Evolutionary conservation across 2,888 invertebrate species (phyloP).

Genomic region (Brachypterus glaber): DNA sequence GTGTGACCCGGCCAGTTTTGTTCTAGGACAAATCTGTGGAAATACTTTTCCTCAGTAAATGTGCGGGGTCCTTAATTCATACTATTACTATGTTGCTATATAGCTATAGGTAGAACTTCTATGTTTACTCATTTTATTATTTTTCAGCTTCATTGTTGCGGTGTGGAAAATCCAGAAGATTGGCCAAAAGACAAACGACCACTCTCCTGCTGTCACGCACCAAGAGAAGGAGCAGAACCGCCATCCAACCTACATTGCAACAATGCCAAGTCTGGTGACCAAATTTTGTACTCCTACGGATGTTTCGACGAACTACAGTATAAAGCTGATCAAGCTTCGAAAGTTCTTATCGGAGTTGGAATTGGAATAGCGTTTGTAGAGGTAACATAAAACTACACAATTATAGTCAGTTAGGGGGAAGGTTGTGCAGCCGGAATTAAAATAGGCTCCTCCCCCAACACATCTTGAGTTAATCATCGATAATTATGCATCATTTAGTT

Average conservation of each 20-base stretch:
- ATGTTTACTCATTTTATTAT: conserved; percentile 1
- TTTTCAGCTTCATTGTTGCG: conserved; percentile 45
- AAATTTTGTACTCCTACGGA: conserved; percentile 41
- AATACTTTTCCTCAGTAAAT: too few species aligned
- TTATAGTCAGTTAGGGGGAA: too few species aligned
- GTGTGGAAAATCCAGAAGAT: conserved; percentile 33
- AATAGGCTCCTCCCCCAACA: not conserved
- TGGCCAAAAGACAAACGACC: conserved; percentile 42
- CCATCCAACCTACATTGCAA: conserved; percentile 31
- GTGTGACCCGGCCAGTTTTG: too few species aligned
- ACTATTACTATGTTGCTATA: too few species aligned
- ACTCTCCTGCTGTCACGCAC: conserved; percentile 50
- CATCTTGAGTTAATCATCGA: too few species aligned
- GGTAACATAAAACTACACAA: too few species aligned
- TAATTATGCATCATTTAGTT: too few species aligned
- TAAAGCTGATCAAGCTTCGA: conserved; percentile 47
- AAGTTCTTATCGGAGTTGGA: conserved; percentile 52
- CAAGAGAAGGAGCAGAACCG: conserved; percentile 27
- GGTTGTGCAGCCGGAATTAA: conserved; percentile 3
- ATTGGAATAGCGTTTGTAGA: conserved; percentile 55
- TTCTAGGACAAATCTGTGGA: too few species aligned
- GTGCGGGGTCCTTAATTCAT: too few species aligned
- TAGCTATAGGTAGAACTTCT: too few species aligned
- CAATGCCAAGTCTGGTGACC: conserved; percentile 28
- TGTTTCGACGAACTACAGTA: conserved; percentile 48